Base-by-base conservation (phyloP, 2,888 invertebrate genomes). In the Schrankia costaestrigalis region DNA sequence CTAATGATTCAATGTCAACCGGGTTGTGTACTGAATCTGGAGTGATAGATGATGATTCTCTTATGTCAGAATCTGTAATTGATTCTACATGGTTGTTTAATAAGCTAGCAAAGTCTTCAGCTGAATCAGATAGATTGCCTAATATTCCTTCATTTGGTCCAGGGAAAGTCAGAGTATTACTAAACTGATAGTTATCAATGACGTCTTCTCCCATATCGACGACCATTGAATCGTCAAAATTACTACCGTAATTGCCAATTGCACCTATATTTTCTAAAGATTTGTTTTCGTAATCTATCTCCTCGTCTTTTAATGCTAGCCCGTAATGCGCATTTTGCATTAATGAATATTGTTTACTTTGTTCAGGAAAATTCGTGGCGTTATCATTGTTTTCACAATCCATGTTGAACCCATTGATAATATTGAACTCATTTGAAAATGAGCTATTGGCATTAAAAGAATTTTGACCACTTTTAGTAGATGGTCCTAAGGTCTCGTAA, bases 291-390 rank as follows among this genome's bases (percentile, higher is more conserved):
- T 94, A 95, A 40, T 94, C 93, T 60, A 94, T 94, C 39, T 93
- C 93, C 69, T 95, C 94, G 64, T 95, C 94, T 79, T 95, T 95
- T 44, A 95, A 85, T 35, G 93, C 90, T 63, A 93, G 79, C 23
- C 95, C 94, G 59, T 95, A 95, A 8, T 94, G 93, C 48, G 95
- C 94, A 74, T 94, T 95, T 74, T 94, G 94, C 69, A 95, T 89
- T 39, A 94, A 87, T 3, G 94, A 94, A 82, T 94, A 94, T 69
- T 93, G 93, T 75, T 94, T 94, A 44, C 88, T 89, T 81, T 89
- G 81, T 78, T 90, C 86, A 3, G 86, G 76, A 41, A 87, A 88
- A 42, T 77, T 84, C 24, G 80, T 62, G 13, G 80, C 72, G 44
- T 82, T 86, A 62, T 94, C 93, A 44, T 92, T 92, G 17, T 91